These are phyloP conservation scores for Oscheius sp. DNA, from an alignment of 2,888 invertebrate genomes.

Conservation along the genomic window DNA sequence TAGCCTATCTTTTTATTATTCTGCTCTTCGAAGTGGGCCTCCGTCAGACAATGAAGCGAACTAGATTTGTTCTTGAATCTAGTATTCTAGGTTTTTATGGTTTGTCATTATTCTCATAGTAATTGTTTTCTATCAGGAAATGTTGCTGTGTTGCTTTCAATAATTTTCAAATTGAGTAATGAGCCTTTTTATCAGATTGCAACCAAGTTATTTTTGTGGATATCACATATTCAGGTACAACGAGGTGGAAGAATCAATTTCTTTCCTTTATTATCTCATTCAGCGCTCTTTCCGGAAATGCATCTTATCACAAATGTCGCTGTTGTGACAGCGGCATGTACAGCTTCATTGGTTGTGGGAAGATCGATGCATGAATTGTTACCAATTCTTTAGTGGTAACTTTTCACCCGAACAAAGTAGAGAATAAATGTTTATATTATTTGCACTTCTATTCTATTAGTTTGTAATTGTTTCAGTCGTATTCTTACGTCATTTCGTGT, in stretches of 20 bases:
- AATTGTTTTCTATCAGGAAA: constrained; percentile 52
- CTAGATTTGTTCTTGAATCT: constrained; percentile 39
- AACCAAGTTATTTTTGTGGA: constrained; percentile 69
- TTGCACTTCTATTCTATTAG: background rate
- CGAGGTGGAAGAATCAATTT: constrained; percentile 46
- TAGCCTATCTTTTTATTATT: constrained; percentile 40
- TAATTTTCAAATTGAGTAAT: constrained; percentile 65
- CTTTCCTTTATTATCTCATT: background rate
- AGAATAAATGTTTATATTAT: background rate
- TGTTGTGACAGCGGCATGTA: constrained; percentile 32
- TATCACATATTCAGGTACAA: constrained; percentile 70
- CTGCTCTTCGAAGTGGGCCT: constrained; percentile 34
- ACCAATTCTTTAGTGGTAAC: no score
- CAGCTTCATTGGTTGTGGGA: constrained; percentile 8
- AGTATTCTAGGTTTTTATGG: constrained; percentile 64
- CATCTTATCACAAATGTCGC: constrained; percentile 28
- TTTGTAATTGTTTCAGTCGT: background rate
- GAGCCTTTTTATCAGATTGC: constrained; percentile 58
- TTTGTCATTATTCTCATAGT: constrained; percentile 39
- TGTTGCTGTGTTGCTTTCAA: constrained; percentile 66
- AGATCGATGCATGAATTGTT: background rate
- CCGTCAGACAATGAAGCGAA: constrained; percentile 1
- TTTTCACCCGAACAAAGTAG: background rate
- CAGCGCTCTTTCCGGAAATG: constrained; percentile 41
- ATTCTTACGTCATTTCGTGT: background rate